A percentile compares a stretch with the other conserved stretches of the same genome.
These are phyloP conservation scores for Aphis craccivora DNA, from an alignment of 1,140 invertebrate genomes.

Conservation along the genomic window DNA sequence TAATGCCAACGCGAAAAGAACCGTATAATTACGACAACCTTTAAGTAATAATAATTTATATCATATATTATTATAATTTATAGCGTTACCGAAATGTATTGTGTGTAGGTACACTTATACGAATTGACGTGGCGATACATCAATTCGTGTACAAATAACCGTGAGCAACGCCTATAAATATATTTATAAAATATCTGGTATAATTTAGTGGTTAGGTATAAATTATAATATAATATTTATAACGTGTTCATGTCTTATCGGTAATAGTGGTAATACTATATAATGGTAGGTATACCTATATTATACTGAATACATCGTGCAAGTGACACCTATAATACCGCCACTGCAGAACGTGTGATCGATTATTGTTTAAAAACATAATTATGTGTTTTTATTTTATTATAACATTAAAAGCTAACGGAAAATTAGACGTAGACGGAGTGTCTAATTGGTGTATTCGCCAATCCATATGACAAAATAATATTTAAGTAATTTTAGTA, in stretches of 20 bases:
- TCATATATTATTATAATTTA: neutral
- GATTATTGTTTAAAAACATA: neutral
- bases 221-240: conserved; percentile 10
- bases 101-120: neutral
- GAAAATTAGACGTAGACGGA: neutral
- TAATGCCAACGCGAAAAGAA: neutral
- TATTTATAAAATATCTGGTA: too few species aligned
- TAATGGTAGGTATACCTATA: neutral
- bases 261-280: neutral
- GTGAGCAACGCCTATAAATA: neutral
- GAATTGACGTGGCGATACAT: neutral
- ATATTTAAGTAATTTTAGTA: too few species aligned
- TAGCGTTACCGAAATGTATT: neutral
- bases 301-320: neutral
- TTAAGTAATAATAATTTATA: neutral
- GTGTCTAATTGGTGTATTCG: neutral
- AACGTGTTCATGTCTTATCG: neutral
- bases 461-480: neutral
- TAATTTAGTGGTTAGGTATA: too few species aligned
- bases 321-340: neutral
- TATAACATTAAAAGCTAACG: neutral
- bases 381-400: neutral
- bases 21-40: neutral
- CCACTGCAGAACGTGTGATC: neutral
- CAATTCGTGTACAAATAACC: neutral